Evolutionary conservation across 2,113 vertebrate genomes (phyloP).

Genomic region (Etia nguti): DNA sequence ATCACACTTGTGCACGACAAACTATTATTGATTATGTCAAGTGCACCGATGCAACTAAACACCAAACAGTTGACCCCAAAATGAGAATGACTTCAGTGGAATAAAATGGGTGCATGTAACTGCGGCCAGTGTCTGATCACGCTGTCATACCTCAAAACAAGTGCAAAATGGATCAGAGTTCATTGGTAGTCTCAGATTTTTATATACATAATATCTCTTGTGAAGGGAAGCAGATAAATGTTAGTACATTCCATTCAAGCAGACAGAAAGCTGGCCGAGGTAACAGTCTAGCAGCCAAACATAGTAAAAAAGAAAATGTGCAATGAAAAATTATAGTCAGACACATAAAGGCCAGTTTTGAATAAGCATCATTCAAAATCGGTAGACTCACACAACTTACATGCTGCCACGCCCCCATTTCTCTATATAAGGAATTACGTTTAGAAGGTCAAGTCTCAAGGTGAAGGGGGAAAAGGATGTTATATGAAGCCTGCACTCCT

Average conservation of each 20-base stretch:
- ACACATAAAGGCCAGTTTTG: not conserved
- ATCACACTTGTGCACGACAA: fast-evolving
- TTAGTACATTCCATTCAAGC: not conserved
- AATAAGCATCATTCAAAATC: too few species aligned
- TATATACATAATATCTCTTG: not conserved
- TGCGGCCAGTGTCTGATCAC: not conserved
- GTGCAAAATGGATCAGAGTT: not conserved
- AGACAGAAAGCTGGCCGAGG: fast-evolving
- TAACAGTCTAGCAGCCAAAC: not conserved
- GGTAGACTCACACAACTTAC: not conserved
- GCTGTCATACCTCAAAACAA: not conserved
- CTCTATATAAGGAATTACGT: fast-evolving
- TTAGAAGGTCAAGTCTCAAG: not conserved
- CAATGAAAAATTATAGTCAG: not conserved
- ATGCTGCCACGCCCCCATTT: not conserved
- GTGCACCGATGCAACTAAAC: not conserved
- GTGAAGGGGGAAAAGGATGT: not conserved
- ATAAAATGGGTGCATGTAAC: not conserved
- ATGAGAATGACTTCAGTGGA: not conserved
- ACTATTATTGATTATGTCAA: not conserved
- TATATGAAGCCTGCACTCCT: too few species aligned
- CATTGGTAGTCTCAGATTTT: not conserved
- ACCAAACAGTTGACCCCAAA: not conserved
- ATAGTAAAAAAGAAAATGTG: fast-evolving
- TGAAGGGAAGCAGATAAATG: not conserved